Evolutionary conservation across 2,888 invertebrate genomes (phyloP).

Genomic region (Camponotus fellah): DNA sequence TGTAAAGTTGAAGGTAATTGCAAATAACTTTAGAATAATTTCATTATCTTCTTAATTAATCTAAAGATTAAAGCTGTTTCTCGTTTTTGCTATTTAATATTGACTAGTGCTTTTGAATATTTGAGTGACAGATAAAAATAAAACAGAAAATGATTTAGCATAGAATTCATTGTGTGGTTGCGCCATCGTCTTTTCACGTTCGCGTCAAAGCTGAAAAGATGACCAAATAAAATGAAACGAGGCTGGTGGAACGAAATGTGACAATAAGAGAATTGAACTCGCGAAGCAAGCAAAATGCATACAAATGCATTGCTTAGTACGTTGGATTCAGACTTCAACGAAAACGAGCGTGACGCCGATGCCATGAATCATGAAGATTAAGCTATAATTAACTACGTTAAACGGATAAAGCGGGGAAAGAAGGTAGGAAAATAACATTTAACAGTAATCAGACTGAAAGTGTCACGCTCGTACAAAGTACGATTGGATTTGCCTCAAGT

Average conservation of each 20-base stretch:
- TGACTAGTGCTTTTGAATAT: not conserved
- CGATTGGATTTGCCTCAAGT: not conserved
- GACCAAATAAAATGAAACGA: constrained; percentile 77
- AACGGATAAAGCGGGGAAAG: not conserved
- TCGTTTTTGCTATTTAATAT: not conserved
- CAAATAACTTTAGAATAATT: not conserved
- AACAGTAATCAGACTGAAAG: constrained; percentile 38
- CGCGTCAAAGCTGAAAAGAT: constrained; percentile 50
- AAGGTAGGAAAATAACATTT: constrained; percentile 24
- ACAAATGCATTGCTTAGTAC: constrained; percentile 75
- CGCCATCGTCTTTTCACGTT: constrained; percentile 33
- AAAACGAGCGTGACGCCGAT: constrained; percentile 46
- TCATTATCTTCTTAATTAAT: not conserved
- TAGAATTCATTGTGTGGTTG: constrained; percentile 36
- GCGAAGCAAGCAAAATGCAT: constrained; percentile 71
- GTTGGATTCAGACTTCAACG: constrained; percentile 59
- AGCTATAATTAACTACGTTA: constrained; percentile 60
- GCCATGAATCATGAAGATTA: constrained; percentile 55
- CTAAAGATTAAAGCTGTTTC: not conserved
- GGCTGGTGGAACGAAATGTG: constrained; percentile 72
- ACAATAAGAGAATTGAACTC: constrained; percentile 73
- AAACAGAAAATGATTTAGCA: constrained; percentile 13
- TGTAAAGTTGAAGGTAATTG: not conserved
- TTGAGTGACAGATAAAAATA: not conserved
- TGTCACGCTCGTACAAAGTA: constrained; percentile 1